These are phyloP conservation scores for Stichopus chloronotus DNA, from an alignment of 35 echinoderm and acorn worm genomes.

Conservation along the genomic window DNA sequence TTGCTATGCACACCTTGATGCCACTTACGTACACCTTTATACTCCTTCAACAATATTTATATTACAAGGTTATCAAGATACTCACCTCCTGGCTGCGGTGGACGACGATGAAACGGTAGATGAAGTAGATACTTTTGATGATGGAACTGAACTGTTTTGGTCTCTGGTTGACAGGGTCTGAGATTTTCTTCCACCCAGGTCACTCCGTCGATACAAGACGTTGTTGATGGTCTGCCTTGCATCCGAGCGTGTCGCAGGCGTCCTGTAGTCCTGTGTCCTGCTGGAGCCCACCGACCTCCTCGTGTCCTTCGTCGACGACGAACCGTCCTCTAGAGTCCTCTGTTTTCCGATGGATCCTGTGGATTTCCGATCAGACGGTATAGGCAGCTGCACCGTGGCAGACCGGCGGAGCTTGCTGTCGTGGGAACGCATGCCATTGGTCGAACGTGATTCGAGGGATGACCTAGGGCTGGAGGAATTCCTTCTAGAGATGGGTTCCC, in stretches of 20 bases:
- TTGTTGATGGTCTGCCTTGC: constrained; percentile 84
- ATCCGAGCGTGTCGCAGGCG: constrained; percentile 69
- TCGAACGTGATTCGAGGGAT: constrained; percentile 62
- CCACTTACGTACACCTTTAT: no score
- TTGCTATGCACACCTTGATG: no score
- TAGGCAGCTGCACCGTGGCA: constrained; percentile 23
- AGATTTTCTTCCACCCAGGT: constrained; percentile 58
- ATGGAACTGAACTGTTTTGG: not conserved
- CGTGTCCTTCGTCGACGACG: not conserved
- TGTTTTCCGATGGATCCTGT: constrained; percentile 20
- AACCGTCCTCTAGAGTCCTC: constrained; percentile 17
- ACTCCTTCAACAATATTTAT: no score
- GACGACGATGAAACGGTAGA: not conserved
- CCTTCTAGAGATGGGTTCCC: constrained; percentile 27
- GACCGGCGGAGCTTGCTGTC: constrained; percentile 56
- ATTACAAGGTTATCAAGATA: no score
- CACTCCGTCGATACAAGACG: constrained; percentile 72
- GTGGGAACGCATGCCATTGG: constrained; percentile 20
- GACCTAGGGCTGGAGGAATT: constrained; percentile 58
- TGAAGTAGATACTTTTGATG: not conserved
- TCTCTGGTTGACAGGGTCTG: constrained; percentile 1
- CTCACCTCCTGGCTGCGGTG: constrained; percentile 33
- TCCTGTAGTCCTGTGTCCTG: constrained; percentile 17
- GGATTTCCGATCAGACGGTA: constrained; percentile 30
- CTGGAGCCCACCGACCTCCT: not conserved